phyloP scores from a whole-genome alignment of 2,113 vertebrate genomes.

The Indicator indicator region DNA sequence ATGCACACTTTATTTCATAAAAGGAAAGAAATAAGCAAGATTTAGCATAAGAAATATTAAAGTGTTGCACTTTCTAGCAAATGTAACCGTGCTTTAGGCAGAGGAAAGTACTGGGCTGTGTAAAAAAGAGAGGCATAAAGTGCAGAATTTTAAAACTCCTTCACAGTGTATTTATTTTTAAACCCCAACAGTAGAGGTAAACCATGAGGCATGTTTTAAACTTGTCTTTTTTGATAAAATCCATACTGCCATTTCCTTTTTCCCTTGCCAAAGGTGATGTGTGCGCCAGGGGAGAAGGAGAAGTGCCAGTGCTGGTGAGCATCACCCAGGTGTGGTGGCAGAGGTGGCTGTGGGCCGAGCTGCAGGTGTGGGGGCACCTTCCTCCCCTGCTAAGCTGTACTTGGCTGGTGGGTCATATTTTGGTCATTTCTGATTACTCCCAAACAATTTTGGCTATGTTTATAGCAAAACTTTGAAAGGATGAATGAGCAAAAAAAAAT shows the following conservation, averaged over 20 bases:
- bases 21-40: neutral
- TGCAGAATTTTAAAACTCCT: neutral
- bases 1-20: neutral
- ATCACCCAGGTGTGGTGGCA: neutral
- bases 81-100: neutral
- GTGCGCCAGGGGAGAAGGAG: fast-evolving
- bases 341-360: neutral
- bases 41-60: neutral
- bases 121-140: neutral
- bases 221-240: neutral
- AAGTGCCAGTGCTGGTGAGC: fast-evolving
- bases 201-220: neutral
- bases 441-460: constrained; percentile 18
- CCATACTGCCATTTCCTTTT: neutral
- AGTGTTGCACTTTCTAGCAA: neutral
- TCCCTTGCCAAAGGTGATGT: neutral
- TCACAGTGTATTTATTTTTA: neutral
- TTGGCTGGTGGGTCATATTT: neutral
- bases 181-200: neutral
- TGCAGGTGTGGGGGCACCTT: fast-evolving
- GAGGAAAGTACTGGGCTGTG: neutral
- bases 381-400: neutral
- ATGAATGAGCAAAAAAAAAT: constrained; percentile 43
- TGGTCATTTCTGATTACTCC: constrained; percentile 34
- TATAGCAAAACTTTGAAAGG: constrained; percentile 50